Conservation (phyloP, 53 echinoderm and acorn worm species). For the Holothuria scabra region DNA sequence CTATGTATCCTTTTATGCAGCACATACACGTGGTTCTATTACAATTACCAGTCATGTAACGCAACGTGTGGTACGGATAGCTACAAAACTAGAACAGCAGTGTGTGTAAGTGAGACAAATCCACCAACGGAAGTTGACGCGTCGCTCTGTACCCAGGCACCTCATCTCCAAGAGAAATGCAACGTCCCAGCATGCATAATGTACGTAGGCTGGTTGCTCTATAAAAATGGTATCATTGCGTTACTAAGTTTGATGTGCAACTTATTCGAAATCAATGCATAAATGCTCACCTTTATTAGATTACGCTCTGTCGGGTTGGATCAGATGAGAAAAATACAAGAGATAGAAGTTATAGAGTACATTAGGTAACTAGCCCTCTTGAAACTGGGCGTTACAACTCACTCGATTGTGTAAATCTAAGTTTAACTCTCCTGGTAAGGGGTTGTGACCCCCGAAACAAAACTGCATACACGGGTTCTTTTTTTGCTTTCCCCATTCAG, state of each 20-base stretch:
- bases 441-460: too few species aligned
- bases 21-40: slow-evolving; percentile 1
- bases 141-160: neutral
- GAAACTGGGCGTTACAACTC: too few species aligned
- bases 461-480: neutral
- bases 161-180: neutral
- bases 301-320: too few species aligned
- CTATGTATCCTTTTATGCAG: neutral
- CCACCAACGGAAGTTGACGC: neutral
- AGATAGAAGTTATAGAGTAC: too few species aligned
- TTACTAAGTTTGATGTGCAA: too few species aligned
- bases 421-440: too few species aligned
- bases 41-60: neutral
- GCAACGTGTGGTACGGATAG: slow-evolving; percentile 22
- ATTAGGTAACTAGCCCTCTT: too few species aligned
- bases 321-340: too few species aligned
- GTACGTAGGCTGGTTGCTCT: neutral
- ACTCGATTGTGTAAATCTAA: too few species aligned
- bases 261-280: too few species aligned
- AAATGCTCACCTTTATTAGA: too few species aligned
- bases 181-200: neutral
- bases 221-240: too few species aligned
- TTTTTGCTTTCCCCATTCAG: neutral
- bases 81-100: neutral
- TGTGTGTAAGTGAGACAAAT: neutral